A percentile compares a stretch with the other conserved stretches of the same genome.
phyloP scores from a whole-genome alignment of 2,113 vertebrate species.

The Marmota flaviventris region DNA sequence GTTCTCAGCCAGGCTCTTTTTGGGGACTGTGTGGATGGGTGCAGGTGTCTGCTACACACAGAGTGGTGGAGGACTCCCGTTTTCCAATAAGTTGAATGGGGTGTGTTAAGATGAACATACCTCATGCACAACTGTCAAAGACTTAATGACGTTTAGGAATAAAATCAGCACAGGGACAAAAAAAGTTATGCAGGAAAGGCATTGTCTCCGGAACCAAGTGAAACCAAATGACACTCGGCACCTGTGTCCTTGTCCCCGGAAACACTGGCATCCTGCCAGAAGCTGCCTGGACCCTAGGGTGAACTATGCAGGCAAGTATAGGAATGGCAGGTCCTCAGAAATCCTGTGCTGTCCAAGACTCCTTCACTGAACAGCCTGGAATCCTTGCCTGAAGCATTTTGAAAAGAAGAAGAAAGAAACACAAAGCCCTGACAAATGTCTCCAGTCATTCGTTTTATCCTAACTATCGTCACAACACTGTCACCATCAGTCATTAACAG shows the following conservation, averaged over 20 bases:
- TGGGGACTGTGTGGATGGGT: neutral
- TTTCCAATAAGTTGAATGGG: neutral
- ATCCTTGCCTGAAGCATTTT: neutral
- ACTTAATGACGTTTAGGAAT: neutral
- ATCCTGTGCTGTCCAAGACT: neutral
- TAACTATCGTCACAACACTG: too few relatives aligned
- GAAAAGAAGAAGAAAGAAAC: neutral
- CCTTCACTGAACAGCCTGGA: neutral
- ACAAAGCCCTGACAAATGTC: neutral
- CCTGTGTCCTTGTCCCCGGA: neutral
- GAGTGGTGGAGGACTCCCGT: accelerated
- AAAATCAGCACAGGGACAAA: neutral
- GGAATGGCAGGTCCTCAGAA: neutral
- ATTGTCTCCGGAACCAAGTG: neutral
- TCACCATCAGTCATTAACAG: neutral
- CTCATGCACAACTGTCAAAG: neutral
- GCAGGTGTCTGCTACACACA: accelerated
- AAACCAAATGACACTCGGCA: neutral
- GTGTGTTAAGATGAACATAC: neutral
- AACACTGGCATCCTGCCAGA: neutral
- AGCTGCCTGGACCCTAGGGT: neutral
- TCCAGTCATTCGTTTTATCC: neutral
- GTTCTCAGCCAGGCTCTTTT: neutral
- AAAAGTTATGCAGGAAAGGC: neutral
- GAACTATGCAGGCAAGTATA: neutral